Percentiles rank a stretch among this genome's conserved stretches.
Evolutionary conservation across 1,140 invertebrate genomes (phyloP).

Genomic region (Magallana ariakensis): DNA sequence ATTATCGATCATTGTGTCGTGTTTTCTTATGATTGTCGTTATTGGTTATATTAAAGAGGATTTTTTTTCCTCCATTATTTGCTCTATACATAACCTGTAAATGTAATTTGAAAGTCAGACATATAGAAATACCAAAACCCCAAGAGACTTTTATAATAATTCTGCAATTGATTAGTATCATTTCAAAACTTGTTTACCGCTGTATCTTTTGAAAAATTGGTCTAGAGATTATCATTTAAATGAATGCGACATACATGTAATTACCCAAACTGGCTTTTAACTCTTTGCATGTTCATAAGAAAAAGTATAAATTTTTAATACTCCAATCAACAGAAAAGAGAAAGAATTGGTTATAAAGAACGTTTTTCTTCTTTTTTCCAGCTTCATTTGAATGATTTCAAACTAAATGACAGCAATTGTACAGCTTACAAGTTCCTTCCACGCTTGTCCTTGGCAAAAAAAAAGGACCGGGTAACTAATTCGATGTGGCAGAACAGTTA

Average conservation of each 20-base stretch:
- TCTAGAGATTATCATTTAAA: too few species aligned
- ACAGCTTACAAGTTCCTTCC: not conserved
- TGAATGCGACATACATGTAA: too few species aligned
- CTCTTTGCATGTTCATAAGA: not conserved
- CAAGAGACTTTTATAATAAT: too few species aligned
- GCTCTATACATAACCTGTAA: not conserved
- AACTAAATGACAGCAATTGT: not conserved
- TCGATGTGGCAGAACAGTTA: not conserved
- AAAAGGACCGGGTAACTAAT: not conserved
- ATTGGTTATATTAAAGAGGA: not conserved
- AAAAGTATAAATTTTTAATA: slow-evolving; percentile 9
- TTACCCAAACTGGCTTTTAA: not conserved
- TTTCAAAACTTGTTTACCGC: too few species aligned
- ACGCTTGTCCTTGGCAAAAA: not conserved
- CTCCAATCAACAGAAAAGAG: not conserved
- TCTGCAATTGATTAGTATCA: too few species aligned
- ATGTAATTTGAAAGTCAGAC: too few species aligned
- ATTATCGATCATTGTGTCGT: not conserved
- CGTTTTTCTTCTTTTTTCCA: too few species aligned
- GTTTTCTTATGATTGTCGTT: not conserved
- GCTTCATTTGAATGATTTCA: not conserved
- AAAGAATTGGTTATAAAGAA: too few species aligned
- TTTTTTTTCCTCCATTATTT: not conserved
- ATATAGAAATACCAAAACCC: too few species aligned
- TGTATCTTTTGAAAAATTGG: too few species aligned